Evolutionary conservation across 2,113 vertebrate species (phyloP).

Genomic region (Bubo bubo): DNA sequence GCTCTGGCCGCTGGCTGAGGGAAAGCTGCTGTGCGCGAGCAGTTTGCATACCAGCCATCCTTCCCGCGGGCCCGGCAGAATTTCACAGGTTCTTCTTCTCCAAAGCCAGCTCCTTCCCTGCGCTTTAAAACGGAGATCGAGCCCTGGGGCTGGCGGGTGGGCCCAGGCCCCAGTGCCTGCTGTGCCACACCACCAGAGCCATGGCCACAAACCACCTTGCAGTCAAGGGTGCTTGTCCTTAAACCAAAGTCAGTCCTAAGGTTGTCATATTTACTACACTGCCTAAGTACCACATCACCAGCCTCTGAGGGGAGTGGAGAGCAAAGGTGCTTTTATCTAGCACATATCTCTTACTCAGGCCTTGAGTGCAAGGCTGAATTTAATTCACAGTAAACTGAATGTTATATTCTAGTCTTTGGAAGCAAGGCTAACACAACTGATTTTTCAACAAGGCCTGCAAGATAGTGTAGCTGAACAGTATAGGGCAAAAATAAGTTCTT

Average conservation of each 20-base stretch:
- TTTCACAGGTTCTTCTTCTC: accelerated
- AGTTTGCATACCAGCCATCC: accelerated
- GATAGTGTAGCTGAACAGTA: background rate
- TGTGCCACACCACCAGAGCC: background rate
- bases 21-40: accelerated
- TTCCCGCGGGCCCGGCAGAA: accelerated
- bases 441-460: background rate
- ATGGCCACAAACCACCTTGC: accelerated
- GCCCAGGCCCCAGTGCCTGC: background rate
- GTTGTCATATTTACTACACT: accelerated
- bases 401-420: background rate
- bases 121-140: accelerated
- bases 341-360: accelerated
- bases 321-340: accelerated
- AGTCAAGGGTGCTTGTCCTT: background rate
- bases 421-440: background rate
- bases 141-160: background rate
- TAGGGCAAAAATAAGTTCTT: background rate
- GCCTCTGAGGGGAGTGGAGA: background rate
- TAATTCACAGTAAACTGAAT: background rate
- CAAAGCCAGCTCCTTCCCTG: no score
- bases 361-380: background rate
- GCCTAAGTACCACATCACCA: accelerated
- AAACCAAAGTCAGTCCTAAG: background rate
- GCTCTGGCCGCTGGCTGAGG: background rate